Evolutionary conservation across 2,113 vertebrate genomes (phyloP).

Genomic region (Microcebus griseorufus): DNA sequence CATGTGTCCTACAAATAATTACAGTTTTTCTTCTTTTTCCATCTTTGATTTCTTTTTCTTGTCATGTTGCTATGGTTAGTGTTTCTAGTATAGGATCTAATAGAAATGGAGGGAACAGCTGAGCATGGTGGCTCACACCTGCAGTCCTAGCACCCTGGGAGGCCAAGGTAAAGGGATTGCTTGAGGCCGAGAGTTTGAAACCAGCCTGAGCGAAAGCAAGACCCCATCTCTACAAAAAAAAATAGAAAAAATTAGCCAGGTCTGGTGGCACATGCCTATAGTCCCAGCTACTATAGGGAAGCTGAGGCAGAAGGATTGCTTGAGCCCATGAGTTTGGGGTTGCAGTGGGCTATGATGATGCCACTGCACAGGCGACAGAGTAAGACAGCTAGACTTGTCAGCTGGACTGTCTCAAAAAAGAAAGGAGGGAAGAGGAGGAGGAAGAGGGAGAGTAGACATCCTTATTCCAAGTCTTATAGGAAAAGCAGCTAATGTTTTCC

Average conservation of each 20-base stretch:
- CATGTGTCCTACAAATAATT: background rate
- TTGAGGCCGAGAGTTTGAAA: too few relatives aligned
- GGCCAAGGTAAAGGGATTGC: too few relatives aligned
- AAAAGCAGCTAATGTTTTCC: background rate
- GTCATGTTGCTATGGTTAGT: background rate
- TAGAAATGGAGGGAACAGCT: background rate
- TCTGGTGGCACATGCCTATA: too few relatives aligned
- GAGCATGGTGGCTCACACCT: background rate
- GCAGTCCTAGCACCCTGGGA: too few relatives aligned
- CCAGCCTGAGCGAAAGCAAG: too few relatives aligned
- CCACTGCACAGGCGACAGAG: background rate
- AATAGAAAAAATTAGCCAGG: too few relatives aligned
- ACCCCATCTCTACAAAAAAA: too few relatives aligned
- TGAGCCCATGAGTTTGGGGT: too few relatives aligned
- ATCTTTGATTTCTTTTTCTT: conserved; percentile 36
- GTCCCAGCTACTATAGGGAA: too few relatives aligned
- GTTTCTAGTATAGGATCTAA: background rate
- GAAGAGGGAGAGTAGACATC: background rate
- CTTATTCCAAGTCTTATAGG: background rate
- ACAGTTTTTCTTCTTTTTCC: background rate
- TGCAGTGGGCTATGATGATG: background rate
- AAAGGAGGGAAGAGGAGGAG: background rate
- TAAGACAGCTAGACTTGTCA: background rate
- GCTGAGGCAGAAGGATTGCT: too few relatives aligned
- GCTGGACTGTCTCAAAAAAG: background rate